phyloP scores from a whole-genome alignment of 2,113 vertebrate species.

The Ovis aries region DNA sequence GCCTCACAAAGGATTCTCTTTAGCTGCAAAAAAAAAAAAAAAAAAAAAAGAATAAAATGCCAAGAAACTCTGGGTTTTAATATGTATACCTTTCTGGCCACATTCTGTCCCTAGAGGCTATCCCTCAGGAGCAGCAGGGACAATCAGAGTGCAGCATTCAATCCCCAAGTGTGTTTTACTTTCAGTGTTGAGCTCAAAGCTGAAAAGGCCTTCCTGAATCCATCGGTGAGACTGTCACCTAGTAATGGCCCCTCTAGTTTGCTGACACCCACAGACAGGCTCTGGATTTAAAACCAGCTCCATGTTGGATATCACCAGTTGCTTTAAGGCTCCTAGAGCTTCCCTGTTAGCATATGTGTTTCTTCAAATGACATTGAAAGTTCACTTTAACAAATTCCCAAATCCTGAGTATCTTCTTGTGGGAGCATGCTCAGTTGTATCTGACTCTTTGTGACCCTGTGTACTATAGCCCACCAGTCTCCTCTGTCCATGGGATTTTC shows the following conservation, averaged over 20 bases:
- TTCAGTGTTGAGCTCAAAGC: neutral
- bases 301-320: neutral
- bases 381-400: neutral
- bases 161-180: neutral
- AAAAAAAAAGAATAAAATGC: neutral
- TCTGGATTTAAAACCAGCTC: neutral
- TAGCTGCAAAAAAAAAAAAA: neutral
- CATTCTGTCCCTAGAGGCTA: neutral
- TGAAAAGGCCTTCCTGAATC: neutral
- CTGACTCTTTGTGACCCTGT: neutral
- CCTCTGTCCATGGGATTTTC: neutral
- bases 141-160: neutral
- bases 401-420: neutral
- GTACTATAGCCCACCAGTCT: neutral
- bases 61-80: neutral
- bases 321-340: neutral
- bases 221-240: neutral
- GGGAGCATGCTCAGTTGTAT: neutral
- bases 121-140: neutral
- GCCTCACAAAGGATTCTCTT: neutral
- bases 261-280: neutral
- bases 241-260: neutral
- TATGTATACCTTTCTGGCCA: neutral
- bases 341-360: neutral
- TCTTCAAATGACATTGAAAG: neutral